Base-by-base conservation (phyloP, 1,140 invertebrate genomes). In the Zaprionus tsacasi region DNA sequence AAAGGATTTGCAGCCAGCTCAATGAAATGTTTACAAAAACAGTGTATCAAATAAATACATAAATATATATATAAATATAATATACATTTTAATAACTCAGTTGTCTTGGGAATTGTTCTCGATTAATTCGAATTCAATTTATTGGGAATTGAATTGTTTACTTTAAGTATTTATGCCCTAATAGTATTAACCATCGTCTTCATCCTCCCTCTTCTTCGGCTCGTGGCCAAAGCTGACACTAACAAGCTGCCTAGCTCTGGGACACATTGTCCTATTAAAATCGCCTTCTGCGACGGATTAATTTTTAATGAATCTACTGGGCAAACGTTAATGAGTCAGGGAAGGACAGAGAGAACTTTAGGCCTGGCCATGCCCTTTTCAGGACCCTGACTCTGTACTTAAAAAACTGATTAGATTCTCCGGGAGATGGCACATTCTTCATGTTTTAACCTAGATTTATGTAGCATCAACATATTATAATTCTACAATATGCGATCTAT, bases 301-400 rank as follows among this genome's bases (percentile, higher is more conserved):
- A 81, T 83, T 88, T 88, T 88, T 88, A 88, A 88, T 88, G 85
- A 88, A 78, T 70, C 57, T 75, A 70, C 73, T 81, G 70, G 60
- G 35, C 70, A 58, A 74, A 78, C 82, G 63, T 83, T 87, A 87
- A 87, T 87, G 83, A 82, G 83, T 15, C 71, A 61, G 67, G 35
- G 21, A 21, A 21, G 21, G 21, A 21, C 2, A n/a, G 21, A 21
- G 1, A 21, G 21, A 21, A 21, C 21, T 21, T 1, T 21, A 21
- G 21, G 21, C 2, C 21, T 21, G 21, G 21, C 21, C 2, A 21
- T 21, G 1, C 21, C 21, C 21, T 21, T 21, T 21, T 21, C 21
- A 21, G 21, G 21, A 21, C 2, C 21, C 21, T 21, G 21, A 1
- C 21, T n/a, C n/a, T n/a, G n/a, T n/a, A n/a, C n/a, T 21, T 21